Evolutionary conservation across 1,140 invertebrate species (phyloP).

Genomic region (Streblospio benedicti): DNA sequence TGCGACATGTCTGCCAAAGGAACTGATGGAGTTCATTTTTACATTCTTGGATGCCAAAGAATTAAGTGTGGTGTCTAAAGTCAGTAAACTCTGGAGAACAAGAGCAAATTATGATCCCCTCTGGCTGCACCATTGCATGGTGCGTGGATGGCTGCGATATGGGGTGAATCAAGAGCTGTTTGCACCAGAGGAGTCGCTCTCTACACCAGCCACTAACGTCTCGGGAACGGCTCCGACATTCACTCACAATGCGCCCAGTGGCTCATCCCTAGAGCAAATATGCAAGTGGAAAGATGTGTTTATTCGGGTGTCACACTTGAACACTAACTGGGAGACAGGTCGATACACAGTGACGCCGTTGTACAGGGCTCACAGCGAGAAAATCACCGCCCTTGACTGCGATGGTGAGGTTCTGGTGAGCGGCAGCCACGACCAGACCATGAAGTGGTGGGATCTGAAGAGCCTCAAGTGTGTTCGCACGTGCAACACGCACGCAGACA

Average conservation of each 20-base stretch:
- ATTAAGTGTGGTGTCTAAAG: too few species aligned
- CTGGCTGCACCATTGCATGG: conserved; percentile 3
- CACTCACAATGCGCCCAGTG: background rate
- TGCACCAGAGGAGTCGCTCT: too few species aligned
- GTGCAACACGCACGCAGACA: conserved; percentile 25
- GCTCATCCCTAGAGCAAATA: conserved; percentile 23
- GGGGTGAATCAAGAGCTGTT: too few species aligned
- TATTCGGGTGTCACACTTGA: conserved; percentile 29
- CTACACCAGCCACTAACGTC: too few species aligned
- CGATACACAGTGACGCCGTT: conserved; percentile 30
- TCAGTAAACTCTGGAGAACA: too few species aligned
- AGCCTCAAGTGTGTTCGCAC: conserved; percentile 22
- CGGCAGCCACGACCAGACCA: conserved; percentile 29
- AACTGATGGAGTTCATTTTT: too few species aligned
- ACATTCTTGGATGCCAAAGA: too few species aligned
- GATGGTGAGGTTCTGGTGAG: conserved; percentile 31
- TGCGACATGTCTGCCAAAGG: too few species aligned
- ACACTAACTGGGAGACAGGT: conserved; percentile 35
- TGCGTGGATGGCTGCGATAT: background rate
- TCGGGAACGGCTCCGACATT: too few species aligned
- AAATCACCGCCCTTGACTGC: conserved; percentile 33
- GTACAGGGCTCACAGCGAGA: conserved; percentile 32
- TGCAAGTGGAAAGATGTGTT: conserved; percentile 37
- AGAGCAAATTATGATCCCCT: too few species aligned
- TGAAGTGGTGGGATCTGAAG: conserved; percentile 28